phyloP scores from a whole-genome alignment of 2,888 invertebrate genomes.

The Plagiodera versicolora region DNA sequence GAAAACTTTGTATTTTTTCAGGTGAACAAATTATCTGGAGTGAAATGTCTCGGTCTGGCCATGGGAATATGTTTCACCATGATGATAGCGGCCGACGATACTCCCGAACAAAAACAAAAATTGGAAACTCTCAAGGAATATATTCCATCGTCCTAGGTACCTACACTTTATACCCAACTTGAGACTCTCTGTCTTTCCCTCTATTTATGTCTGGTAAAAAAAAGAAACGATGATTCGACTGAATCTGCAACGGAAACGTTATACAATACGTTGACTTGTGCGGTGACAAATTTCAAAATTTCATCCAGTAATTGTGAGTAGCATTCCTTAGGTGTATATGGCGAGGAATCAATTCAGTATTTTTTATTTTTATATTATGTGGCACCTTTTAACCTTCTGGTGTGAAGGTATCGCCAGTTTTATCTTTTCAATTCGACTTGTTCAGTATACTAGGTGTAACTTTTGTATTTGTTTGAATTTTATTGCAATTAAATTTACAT shows the following conservation, averaged over 20 bases:
- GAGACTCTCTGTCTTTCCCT: conserved; percentile 24
- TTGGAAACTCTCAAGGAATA: conserved; percentile 63
- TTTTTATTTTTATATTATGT: conserved; percentile 20
- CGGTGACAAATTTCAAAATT: neutral
- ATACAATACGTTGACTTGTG: neutral
- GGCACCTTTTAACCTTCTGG: neutral
- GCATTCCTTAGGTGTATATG: conserved; percentile 17
- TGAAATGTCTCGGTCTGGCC: conserved; percentile 75
- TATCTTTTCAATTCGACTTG: conserved; percentile 7
- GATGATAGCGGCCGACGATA: conserved; percentile 66
- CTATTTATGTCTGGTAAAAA: conserved; percentile 25
- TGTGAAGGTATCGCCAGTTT: neutral
- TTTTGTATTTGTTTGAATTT: conserved; percentile 30
- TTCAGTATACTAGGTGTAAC: conserved; percentile 26
- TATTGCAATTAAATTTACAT: conserved; percentile 19
- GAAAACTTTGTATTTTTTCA: too few relatives aligned
- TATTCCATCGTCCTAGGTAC: conserved; percentile 39
- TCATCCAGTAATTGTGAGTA: neutral
- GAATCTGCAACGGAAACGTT: neutral
- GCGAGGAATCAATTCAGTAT: conserved; percentile 15
- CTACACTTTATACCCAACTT: conserved; percentile 9
- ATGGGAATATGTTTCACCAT: conserved; percentile 88
- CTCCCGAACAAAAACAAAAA: conserved; percentile 65
- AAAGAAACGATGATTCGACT: conserved; percentile 14
- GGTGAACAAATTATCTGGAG: conserved; percentile 68